These are phyloP conservation scores for Axea sp. DNA, from an alignment of 2,888 invertebrate species.

Conservation along the genomic window DNA sequence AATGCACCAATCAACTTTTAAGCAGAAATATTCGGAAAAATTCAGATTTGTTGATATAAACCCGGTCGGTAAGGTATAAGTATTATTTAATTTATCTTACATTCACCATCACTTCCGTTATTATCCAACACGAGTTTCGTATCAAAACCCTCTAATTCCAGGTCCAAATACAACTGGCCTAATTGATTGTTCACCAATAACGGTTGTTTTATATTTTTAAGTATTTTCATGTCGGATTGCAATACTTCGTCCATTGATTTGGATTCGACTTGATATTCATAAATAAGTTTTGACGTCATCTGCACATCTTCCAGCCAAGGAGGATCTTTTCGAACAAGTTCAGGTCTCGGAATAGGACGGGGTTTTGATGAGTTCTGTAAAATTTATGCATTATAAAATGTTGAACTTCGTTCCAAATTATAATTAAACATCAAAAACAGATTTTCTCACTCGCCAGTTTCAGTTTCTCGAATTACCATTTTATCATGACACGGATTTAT, in stretches of 20 bases:
- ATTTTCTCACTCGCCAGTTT: too few relatives aligned
- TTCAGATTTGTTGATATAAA: too few relatives aligned
- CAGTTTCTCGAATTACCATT: too few relatives aligned
- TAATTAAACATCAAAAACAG: too few relatives aligned
- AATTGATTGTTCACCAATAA: slow-evolving; percentile 86
- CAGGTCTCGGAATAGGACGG: slow-evolving; percentile 1
- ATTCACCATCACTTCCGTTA: slow-evolving; percentile 80
- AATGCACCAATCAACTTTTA: too few relatives aligned
- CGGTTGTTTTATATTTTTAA: slow-evolving; percentile 83
- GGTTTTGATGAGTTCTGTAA: slow-evolving; percentile 35
- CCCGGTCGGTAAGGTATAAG: slow-evolving; percentile 3
- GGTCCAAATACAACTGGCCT: slow-evolving; percentile 84
- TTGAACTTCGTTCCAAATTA: too few relatives aligned
- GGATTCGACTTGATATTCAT: slow-evolving; percentile 84
- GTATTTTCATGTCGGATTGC: slow-evolving; percentile 82
- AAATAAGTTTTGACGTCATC: slow-evolving; percentile 85
- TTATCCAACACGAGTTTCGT: slow-evolving; percentile 80
- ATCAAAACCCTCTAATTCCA: slow-evolving; percentile 83
- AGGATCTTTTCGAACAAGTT: slow-evolving; percentile 79
- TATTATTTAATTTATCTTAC: slow-evolving; percentile 69
- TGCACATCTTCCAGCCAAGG: slow-evolving; percentile 85
- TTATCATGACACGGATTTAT: too few relatives aligned
- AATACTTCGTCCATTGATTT: slow-evolving; percentile 83
- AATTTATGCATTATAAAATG: not conserved
- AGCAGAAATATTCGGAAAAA: too few relatives aligned